Conservation (phyloP, 2,797 vertebrate species). For the Miopithecus talapoin region DNA sequence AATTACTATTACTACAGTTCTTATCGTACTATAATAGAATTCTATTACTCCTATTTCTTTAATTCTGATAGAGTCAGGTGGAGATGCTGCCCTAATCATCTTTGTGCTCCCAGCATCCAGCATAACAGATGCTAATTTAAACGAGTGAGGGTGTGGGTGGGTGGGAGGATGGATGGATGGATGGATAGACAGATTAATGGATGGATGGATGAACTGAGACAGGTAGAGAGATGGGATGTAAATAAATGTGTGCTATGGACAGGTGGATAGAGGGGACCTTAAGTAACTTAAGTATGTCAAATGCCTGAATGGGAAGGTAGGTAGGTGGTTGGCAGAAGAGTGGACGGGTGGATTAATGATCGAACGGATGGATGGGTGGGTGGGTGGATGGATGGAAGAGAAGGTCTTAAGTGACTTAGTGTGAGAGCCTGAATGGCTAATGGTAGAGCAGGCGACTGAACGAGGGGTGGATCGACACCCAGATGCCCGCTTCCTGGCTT, state of each 20-base stretch:
- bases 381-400: not conserved
- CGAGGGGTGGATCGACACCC: not conserved
- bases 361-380: not conserved
- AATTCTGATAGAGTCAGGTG: not conserved
- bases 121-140: not conserved
- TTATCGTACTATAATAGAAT: not conserved
- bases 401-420: not conserved
- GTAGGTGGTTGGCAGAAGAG: not conserved
- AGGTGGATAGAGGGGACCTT: not conserved
- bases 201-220: not conserved
- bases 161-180: not conserved
- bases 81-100: not conserved
- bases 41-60: not conserved
- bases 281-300: not conserved
- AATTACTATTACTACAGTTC: slow-evolving; percentile 8
- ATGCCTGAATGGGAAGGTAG: not conserved
- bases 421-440: not conserved
- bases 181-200: not conserved
- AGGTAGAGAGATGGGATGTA: not conserved
- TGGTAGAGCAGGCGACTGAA: not conserved
- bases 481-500: not conserved
- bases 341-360: not conserved
- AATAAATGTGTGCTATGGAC: not conserved
- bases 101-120: not conserved
- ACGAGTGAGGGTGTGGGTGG: not conserved